Percentiles rank a stretch among this genome's conserved stretches.
phyloP scores from a whole-genome alignment of 2,888 invertebrate species.

The Thumatha senex region DNA sequence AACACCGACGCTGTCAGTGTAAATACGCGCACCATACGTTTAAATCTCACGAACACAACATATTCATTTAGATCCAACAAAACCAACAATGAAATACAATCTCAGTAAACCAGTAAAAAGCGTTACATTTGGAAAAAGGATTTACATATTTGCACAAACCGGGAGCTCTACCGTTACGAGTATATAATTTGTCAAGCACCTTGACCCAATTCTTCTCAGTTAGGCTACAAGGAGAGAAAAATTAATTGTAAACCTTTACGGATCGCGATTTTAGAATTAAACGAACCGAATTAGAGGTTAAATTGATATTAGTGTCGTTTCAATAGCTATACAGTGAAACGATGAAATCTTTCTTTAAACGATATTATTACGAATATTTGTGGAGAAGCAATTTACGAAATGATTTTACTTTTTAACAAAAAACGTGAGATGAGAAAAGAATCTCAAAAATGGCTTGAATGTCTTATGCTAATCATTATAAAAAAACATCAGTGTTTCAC shows the following conservation, averaged over 20 bases:
- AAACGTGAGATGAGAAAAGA: too few relatives aligned
- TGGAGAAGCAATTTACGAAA: neutral
- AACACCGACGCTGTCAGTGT: neutral
- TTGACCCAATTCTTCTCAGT: slow-evolving; percentile 54
- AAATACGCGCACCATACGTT: slow-evolving; percentile 5
- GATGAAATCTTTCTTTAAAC: neutral
- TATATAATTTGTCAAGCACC: slow-evolving; percentile 65
- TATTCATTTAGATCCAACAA: slow-evolving; percentile 30
- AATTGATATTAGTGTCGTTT: slow-evolving; percentile 24
- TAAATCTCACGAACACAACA: slow-evolving; percentile 18
- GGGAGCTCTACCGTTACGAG: slow-evolving; percentile 42
- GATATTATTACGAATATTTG: neutral
- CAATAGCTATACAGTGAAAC: neutral
- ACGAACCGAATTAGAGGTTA: slow-evolving; percentile 29
- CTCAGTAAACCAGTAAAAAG: slow-evolving; percentile 44
- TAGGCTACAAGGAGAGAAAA: slow-evolving; percentile 41
- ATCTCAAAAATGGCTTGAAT: too few relatives aligned
- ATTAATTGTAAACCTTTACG: slow-evolving; percentile 45
- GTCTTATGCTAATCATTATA: too few relatives aligned
- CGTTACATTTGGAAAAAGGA: slow-evolving; percentile 57
- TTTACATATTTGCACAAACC: slow-evolving; percentile 59
- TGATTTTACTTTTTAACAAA: neutral
- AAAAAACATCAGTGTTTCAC: too few relatives aligned
- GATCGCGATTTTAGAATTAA: slow-evolving; percentile 40
- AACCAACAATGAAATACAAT: slow-evolving; percentile 33